phyloP scores from a whole-genome alignment of 2,888 invertebrate species.

The Subacronicta megacephala region DNA sequence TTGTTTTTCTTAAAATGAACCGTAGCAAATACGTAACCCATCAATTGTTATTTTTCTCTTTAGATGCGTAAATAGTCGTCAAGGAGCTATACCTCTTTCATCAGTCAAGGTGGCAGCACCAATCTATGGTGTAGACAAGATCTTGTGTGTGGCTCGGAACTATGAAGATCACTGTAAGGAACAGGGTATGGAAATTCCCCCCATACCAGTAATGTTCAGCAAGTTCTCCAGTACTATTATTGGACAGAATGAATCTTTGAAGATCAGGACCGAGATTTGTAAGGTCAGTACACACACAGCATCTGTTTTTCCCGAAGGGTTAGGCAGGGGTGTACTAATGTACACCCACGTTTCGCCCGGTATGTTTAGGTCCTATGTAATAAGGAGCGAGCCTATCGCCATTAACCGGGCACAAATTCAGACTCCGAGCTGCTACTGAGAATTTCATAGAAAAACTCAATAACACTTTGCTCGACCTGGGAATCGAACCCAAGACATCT shows the following conservation, averaged over 20 bases:
- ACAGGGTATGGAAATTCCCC: conserved; percentile 92
- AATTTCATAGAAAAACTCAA: too few relatives aligned
- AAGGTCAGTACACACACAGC: too few relatives aligned
- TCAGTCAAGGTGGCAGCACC: conserved; percentile 92
- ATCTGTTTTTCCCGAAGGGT: too few relatives aligned
- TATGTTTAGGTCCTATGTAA: too few relatives aligned
- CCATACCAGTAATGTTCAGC: conserved; percentile 95
- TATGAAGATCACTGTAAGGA: conserved; percentile 96
- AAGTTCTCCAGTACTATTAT: conserved; percentile 95
- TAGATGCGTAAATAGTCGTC: conserved; percentile 59
- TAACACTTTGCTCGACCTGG: too few relatives aligned
- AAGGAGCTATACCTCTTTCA: conserved; percentile 71
- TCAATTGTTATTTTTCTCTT: conserved; percentile 17
- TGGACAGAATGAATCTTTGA: conserved; percentile 92
- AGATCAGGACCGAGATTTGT: conserved; percentile 69
- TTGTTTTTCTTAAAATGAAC: too few relatives aligned
- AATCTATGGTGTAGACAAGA: conserved; percentile 94
- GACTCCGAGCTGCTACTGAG: too few relatives aligned
- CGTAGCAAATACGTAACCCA: not conserved
- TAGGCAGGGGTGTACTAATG: too few relatives aligned
- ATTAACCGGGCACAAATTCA: too few relatives aligned
- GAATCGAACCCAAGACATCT: too few relatives aligned
- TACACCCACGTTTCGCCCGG: too few relatives aligned
- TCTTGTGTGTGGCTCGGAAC: conserved; percentile 96
- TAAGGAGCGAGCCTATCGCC: too few relatives aligned